Conservation (phyloP, 2,888 invertebrate genomes). For the Lithophane leautieri region DNA sequence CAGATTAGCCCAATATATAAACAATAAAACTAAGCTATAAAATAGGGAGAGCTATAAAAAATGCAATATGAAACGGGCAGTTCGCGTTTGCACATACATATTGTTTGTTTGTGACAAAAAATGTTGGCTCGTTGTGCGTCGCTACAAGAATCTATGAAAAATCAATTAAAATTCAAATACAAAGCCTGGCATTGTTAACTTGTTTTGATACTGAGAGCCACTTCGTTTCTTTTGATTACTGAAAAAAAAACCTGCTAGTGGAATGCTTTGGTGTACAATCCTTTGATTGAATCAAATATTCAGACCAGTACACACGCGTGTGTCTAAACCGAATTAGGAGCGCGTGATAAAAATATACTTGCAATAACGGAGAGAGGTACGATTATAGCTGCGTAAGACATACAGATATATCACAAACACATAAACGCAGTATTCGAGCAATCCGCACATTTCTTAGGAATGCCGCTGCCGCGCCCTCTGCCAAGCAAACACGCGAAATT, state of each 20-base stretch:
- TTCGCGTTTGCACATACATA: constrained; percentile 50
- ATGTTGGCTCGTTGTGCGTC: constrained; percentile 25
- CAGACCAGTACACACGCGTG: neutral
- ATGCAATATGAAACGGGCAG: constrained; percentile 56
- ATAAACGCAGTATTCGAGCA: constrained; percentile 60
- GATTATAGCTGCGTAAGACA: constrained; percentile 48
- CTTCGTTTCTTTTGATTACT: constrained; percentile 49
- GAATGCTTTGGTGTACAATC: constrained; percentile 23
- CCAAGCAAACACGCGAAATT: constrained; percentile 78
- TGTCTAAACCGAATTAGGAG: constrained; percentile 12
- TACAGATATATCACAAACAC: constrained; percentile 61
- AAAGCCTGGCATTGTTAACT: constrained; percentile 51
- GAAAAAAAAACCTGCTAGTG: constrained; percentile 23
- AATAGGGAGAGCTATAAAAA: constrained; percentile 50
- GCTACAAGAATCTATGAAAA: constrained; percentile 55
- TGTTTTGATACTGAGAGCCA: constrained; percentile 47
- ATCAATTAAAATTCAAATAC: constrained; percentile 57
- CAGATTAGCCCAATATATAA: constrained; percentile 45
- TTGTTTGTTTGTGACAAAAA: constrained; percentile 57
- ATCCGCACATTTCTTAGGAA: constrained; percentile 66
- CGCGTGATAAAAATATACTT: constrained; percentile 41
- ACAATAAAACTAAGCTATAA: constrained; percentile 49
- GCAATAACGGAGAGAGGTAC: constrained; percentile 43
- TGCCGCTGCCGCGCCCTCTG: constrained; percentile 67
- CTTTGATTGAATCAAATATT: constrained; percentile 29